Evolutionary conservation across 2,888 invertebrate species (phyloP).

Genomic region (Stenotaenia linearis): DNA sequence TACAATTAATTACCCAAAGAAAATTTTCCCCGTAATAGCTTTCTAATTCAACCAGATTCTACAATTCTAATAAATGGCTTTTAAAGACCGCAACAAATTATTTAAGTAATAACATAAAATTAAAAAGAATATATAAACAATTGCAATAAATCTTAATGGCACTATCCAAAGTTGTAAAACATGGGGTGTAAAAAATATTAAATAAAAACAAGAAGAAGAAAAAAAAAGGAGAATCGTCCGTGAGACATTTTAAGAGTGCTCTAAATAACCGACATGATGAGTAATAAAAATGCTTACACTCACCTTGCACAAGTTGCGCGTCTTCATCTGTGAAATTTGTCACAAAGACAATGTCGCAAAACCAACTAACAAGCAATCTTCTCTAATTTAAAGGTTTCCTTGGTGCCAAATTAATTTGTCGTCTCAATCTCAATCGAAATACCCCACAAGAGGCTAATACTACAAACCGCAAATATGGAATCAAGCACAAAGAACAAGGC

Average conservation of each 20-base stretch:
- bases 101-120: not conserved
- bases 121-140: not conserved
- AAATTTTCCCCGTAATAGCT: not conserved
- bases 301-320: not conserved
- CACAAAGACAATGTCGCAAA: slow-evolving; percentile 1
- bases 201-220: not conserved
- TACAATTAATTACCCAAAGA: not conserved
- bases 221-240: not conserved
- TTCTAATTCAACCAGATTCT: not conserved
- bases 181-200: not conserved
- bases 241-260: slow-evolving; percentile 23
- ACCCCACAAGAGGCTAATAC: slow-evolving; percentile 26
- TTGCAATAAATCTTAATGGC: slow-evolving; percentile 6
- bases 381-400: slow-evolving; percentile 19
- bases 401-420: slow-evolving; percentile 20
- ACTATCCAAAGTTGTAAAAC: not conserved
- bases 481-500: not conserved
- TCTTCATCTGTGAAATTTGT: slow-evolving; percentile 8
- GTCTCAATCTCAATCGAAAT: slow-evolving; percentile 12
- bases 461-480: slow-evolving; percentile 3
- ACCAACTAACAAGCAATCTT: slow-evolving; percentile 20
- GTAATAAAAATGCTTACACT: not conserved
- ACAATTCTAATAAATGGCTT: not conserved
- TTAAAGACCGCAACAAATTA: not conserved
- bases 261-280: slow-evolving; percentile 20